These are phyloP conservation scores for Cryptocephalus moraei DNA, from an alignment of 2,888 invertebrate genomes.

Conservation along the genomic window DNA sequence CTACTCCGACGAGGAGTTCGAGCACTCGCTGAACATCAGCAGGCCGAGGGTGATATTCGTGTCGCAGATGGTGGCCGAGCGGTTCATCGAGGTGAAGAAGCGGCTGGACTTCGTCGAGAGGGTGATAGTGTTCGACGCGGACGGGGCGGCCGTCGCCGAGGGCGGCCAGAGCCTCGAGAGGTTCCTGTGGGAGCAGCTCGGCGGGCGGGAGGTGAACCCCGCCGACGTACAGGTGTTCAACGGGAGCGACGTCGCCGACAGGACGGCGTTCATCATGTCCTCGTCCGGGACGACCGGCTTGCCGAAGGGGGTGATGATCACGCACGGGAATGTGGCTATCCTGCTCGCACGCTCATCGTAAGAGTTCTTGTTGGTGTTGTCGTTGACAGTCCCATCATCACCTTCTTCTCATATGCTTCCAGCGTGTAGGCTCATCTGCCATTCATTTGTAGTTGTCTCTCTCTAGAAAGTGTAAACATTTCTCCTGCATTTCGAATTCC, in stretches of 20 bases:
- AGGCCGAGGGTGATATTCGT: conserved; percentile 57
- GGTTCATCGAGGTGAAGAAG: conserved; percentile 41
- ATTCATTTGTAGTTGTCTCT: too few relatives aligned
- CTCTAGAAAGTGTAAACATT: too few relatives aligned
- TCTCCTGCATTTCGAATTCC: too few relatives aligned
- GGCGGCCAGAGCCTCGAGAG: conserved; percentile 6
- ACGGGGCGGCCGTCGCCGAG: background rate
- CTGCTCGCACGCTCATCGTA: too few relatives aligned
- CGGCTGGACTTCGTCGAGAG: conserved; percentile 34
- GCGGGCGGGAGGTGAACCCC: conserved; percentile 2
- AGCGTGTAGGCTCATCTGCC: too few relatives aligned
- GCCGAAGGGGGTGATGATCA: conserved; percentile 55
- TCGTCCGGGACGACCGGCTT: conserved; percentile 63
- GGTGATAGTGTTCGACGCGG: conserved; percentile 43
- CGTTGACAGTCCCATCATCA: too few relatives aligned
- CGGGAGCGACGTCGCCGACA: conserved; percentile 14
- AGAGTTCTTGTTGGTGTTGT: too few relatives aligned
- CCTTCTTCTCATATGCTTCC: too few relatives aligned
- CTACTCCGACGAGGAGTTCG: conserved; percentile 14
- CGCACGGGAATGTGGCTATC: conserved; percentile 41
- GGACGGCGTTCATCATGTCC: conserved; percentile 38
- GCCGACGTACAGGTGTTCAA: conserved; percentile 8
- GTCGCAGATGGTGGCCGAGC: conserved; percentile 42
- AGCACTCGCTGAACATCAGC: conserved; percentile 52
- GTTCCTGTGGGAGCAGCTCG: conserved; percentile 4